phyloP scores from a whole-genome alignment of 2,888 invertebrate species.

The Isotomurus palustris region DNA sequence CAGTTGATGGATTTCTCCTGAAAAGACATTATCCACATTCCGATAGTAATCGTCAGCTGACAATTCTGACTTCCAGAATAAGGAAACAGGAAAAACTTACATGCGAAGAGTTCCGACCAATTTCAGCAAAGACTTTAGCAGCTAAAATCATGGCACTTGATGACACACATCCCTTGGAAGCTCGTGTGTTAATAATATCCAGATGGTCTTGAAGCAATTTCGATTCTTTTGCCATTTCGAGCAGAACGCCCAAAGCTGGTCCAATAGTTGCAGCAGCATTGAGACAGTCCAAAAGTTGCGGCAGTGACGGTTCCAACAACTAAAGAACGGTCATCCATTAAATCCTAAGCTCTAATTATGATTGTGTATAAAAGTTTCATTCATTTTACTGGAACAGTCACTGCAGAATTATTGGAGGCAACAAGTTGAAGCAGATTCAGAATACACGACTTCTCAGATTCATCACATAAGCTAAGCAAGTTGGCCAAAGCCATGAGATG shows the following conservation, averaged over 20 bases:
- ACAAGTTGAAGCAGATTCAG: slow-evolving; percentile 77
- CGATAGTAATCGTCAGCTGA: too few relatives aligned
- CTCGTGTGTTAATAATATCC: slow-evolving; percentile 16
- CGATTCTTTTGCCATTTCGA: slow-evolving; percentile 24
- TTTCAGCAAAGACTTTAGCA: slow-evolving; percentile 30
- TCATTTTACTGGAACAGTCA: slow-evolving; percentile 4
- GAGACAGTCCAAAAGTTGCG: slow-evolving; percentile 74
- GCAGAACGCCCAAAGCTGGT: slow-evolving; percentile 32
- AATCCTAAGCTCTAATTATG: background rate
- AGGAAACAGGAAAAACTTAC: background rate
- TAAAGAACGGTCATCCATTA: slow-evolving; percentile 48
- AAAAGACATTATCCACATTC: too few relatives aligned
- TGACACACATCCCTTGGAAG: slow-evolving; percentile 7
- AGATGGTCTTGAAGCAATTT: slow-evolving; percentile 20
- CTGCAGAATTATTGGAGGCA: slow-evolving; percentile 52
- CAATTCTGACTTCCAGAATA: too few relatives aligned
- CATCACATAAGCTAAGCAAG: slow-evolving; percentile 75
- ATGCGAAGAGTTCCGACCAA: slow-evolving; percentile 10
- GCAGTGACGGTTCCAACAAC: slow-evolving; percentile 74
- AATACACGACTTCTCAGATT: slow-evolving; percentile 77
- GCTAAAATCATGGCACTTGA: slow-evolving; percentile 20
- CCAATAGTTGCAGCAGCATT: slow-evolving; percentile 56
- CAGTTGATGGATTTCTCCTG: slow-evolving; percentile 37
- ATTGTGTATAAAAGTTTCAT: background rate
- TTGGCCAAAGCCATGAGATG: slow-evolving; percentile 77